phyloP scores from a whole-genome alignment of 2,113 vertebrate species.

The Trachemys scripta region DNA sequence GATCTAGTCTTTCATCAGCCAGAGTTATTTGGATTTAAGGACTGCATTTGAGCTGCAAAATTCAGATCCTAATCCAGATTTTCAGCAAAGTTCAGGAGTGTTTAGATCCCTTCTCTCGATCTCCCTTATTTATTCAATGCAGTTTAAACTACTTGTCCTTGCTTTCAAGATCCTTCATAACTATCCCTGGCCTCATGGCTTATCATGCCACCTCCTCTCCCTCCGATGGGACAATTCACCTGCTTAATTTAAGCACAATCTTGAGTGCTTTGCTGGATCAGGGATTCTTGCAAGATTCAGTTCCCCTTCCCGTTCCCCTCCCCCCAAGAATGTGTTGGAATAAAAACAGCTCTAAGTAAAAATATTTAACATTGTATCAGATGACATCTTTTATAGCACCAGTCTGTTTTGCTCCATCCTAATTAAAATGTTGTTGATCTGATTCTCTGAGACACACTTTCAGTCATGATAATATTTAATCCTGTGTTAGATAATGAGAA shows the following conservation, averaged over 20 bases:
- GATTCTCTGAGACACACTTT: background rate
- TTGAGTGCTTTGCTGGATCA: background rate
- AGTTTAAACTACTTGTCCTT: background rate
- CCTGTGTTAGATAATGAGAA: background rate
- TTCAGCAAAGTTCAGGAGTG: background rate
- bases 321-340: fast-evolving
- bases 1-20: background rate
- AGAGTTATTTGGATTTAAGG: fast-evolving
- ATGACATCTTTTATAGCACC: background rate
- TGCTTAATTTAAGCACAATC: background rate
- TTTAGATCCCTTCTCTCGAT: background rate
- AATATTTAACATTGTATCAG: background rate
- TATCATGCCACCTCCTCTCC: background rate
- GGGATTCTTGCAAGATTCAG: background rate
- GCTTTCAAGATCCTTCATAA: background rate
- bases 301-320: background rate
- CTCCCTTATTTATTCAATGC: background rate
- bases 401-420: background rate
- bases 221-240: background rate
- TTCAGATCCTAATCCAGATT: background rate
- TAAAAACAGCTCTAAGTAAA: background rate
- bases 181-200: background rate
- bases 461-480: background rate
- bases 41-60: background rate
- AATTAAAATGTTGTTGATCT: background rate